These are phyloP conservation scores for Heterotis niloticus DNA, from an alignment of 2,113 vertebrate genomes.

Conservation along the genomic window DNA sequence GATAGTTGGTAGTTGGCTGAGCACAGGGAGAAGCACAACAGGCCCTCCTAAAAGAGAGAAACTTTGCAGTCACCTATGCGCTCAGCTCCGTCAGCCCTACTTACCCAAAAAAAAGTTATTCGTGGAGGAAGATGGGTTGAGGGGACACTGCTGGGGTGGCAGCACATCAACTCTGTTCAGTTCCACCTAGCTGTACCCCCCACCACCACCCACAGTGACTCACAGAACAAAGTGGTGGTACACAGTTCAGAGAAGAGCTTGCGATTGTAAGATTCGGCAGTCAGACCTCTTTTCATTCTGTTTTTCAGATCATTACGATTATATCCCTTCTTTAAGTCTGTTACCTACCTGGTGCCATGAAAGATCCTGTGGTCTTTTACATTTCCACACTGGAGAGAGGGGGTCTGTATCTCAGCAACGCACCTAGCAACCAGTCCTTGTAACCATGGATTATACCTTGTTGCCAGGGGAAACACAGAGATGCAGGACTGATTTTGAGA, in stretches of 20 bases:
- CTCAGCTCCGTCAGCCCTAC: neutral
- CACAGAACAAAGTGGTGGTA: neutral
- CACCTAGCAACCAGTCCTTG: constrained; percentile 70
- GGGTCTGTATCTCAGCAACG: constrained; percentile 71
- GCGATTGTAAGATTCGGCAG: neutral
- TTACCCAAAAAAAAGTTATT: too few species aligned
- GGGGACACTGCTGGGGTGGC: neutral
- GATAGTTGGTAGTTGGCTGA: too few species aligned
- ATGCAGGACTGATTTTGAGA: constrained; percentile 67
- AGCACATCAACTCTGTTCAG: constrained; percentile 22
- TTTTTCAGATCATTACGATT: constrained; percentile 44
- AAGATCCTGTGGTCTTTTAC: constrained; percentile 66
- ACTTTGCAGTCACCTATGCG: neutral
- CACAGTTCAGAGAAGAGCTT: neutral
- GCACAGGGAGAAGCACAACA: neutral
- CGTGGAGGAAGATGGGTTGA: neutral
- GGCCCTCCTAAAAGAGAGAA: neutral
- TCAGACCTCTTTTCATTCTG: neutral
- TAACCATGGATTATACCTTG: constrained; percentile 77
- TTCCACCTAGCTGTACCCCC: constrained; percentile 10
- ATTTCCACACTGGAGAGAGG: constrained; percentile 55
- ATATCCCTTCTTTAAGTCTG: constrained; percentile 48
- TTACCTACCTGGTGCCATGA: constrained; percentile 58
- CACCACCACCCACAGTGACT: constrained; percentile 9
- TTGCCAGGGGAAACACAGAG: constrained; percentile 72